Evolutionary conservation across 2,113 vertebrate species (phyloP), one percentile per base, ranked within the genome.

Genomic region (Phocoena sinus): DNA sequence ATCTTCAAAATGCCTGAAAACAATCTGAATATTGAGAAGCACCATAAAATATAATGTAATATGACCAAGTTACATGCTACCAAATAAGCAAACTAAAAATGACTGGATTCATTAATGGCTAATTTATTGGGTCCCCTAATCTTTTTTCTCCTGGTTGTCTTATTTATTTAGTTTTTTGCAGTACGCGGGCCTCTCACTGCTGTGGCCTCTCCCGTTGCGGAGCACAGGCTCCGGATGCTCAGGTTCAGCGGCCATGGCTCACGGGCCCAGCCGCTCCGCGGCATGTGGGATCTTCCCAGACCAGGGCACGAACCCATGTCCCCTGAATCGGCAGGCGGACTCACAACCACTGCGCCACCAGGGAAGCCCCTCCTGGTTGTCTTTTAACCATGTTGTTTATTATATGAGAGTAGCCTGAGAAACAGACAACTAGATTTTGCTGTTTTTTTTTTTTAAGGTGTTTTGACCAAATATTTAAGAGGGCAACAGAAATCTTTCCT

Each of bases 1-100:
- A 80, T 92, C 28, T 92, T 95, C 62, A 90, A 93, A 82, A 71
- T 53, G 47, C 63, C 47, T 82, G 8, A 95, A 70, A 81, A 21
- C 33, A 97, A 91, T 26, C 0, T 84, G 28, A 95, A 80, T 80
- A 88, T 23, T 94, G 70, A 93, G 25, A 89, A 96, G 76, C 33
- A 89, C 44, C 17, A 53, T 5, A 77, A 70, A 89, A 86, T 44
- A 41, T 25, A 77, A 79, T 33, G 50, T 70, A 58, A 38, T 8
- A 50, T 38, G 60, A 50, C 38, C 21, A 21, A 87, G 25, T 38
- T 70, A 91, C 8, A 73, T 28, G n/a, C 25, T 85, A 84, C 15
- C 62, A 96, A 71, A 83, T 62, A 47, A 83, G 25, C 25, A 81
- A 91, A 84, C 23, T 18, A 58, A 82, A 77, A 89, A 33, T 62